Evolutionary conservation across 2,113 vertebrate species (phyloP), one percentile per base, ranked within the genome.

Genomic region (Baryphthengus martii): DNA sequence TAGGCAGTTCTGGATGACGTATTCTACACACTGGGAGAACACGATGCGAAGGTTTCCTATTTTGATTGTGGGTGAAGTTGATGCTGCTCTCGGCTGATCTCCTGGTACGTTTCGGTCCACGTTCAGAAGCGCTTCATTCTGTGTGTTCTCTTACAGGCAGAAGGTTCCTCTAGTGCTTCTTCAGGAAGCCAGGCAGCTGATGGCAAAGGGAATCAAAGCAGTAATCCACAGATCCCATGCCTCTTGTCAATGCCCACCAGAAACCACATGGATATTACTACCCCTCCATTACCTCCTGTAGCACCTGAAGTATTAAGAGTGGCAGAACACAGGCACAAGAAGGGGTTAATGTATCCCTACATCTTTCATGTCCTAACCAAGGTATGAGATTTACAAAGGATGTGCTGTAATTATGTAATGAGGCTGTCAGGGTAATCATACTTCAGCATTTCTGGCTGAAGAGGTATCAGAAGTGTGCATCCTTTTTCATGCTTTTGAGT

Each of bases 231-330:
- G 74, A 99, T 99, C 96, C 99, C 99, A 6, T 99, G 99, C 89
- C 98, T 99, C 88, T 97, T 99, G 89, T 99, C 99, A 63, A 99
- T 99, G 99, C 99, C 99, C 91, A 99, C 99, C 67, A 98, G 99
- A 97, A 99, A 98, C 98, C 99, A 99, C 97, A 99, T 99, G 99
- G 99, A 99, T 97, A 99, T 99, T 94, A 99, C 99, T 65, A 99
- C 99, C 61, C 99, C 99, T 35, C 99, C 99, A 76, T 98, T 99
- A 96, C 99, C 99, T 83, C 97, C 97, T 1, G 98, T 99, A 59
- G 99, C 99, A 74, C 98, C 99, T 7, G 99, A 99, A 98, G 99
- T 99, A 96, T 98, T 99, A 95, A 97, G 99, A 97, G 99, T 99
- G 92, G 99, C 99, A 6, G 99, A 99, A 96, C 99, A 99, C 97